Evolutionary conservation across 2,888 invertebrate genomes (phyloP), one percentile per base, ranked within the genome.

Genomic region (Subacronicta megacephala): DNA sequence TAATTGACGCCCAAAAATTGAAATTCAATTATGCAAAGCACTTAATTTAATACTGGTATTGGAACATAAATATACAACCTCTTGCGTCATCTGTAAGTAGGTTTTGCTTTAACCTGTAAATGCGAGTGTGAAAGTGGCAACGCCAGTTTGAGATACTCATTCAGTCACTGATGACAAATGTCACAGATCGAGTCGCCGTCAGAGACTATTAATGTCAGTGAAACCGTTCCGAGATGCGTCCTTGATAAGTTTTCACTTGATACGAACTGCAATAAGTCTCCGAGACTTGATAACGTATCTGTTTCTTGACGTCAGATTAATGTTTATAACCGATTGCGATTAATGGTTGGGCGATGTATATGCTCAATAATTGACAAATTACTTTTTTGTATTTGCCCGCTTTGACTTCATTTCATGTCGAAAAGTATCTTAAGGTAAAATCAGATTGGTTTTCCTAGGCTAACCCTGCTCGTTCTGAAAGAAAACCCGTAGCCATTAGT

Each of bases 241-340:
- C 69, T 69, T 64, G 62, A 68, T 51, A 61, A 70, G 62, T 67
- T 78, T 75, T 78, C 72, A 71, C 62, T 70, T 69, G 6, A 7
- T 51, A 49, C 51, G 44, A 57, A 56, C 36, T 35, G 50, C 29
- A 62, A 61, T 63, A 67, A 45, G 20, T 54, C 52, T 50, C 40
- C 9, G 36, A 52, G 38, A 50, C 41, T 49, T 12, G 31, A 41
- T 37, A 62, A 38, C 23, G 16, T 45, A 49, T 47, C 43, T 43
- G n/a, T 54, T 55, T 17, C 17, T 33, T 49, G 44, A 41, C 15
- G 41, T n/a, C 7, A 13, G 68, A 66, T 46, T 61, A 55, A 60
- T 50, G 49, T 53, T 45, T 46, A 54, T 16, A 13, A 12, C 33
- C 37, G n/a, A 35, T 9, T 33, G 23, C 37, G 18, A 42, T 41